These are phyloP conservation scores for Gallinago solitaria DNA, from an alignment of 2,797 vertebrate genomes.

Conservation along the genomic window DNA sequence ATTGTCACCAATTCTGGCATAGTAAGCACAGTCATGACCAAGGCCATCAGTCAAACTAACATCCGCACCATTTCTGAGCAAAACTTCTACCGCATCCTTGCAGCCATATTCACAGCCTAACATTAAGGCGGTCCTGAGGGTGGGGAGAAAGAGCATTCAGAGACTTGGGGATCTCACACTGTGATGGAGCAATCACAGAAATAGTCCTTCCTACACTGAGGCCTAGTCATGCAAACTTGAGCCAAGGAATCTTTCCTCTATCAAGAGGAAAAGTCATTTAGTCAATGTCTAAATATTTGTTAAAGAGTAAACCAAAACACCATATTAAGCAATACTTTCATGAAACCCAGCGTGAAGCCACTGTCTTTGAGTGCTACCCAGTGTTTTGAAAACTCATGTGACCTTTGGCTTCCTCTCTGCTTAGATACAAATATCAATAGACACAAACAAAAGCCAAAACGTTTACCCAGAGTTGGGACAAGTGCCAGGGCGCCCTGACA, in stretches of 20 bases:
- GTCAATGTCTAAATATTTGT: neutral
- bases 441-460: neutral
- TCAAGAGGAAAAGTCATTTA: neutral
- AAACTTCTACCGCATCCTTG: constrained; percentile 91
- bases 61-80: constrained; percentile 87
- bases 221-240: rapidly evolving
- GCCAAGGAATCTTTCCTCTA: neutral
- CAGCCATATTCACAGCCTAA: constrained; percentile 93
- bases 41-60: constrained; percentile 83
- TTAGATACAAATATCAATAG: neutral
- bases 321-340: rapidly evolving
- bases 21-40: constrained; percentile 90
- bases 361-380: neutral
- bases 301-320: neutral
- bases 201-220: rapidly evolving
- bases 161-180: rapidly evolving
- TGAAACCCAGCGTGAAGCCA: neutral
- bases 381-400: rapidly evolving
- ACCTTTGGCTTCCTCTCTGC: neutral
- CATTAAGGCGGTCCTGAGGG: constrained; percentile 89
- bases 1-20: constrained; percentile 91
- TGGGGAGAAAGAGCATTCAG: neutral
- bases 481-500: neutral
- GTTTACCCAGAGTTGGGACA: neutral
- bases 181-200: rapidly evolving